Percentiles rank a stretch among this genome's conserved stretches.
Conservation (phyloP, 2,113 vertebrate species). For the Pterophyllum scalare region DNA sequence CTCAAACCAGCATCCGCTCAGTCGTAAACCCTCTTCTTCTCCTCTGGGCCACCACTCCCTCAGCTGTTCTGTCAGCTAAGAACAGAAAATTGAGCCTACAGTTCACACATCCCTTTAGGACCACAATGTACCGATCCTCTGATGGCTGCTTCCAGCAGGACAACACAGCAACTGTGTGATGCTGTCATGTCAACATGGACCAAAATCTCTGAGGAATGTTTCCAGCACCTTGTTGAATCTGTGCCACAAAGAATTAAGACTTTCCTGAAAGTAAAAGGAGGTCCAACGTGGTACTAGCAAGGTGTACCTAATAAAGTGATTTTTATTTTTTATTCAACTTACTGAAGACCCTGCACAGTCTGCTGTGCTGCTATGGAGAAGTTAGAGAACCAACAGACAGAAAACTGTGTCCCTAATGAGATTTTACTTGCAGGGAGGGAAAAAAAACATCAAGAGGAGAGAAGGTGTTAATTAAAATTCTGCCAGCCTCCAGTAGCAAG, state of each 20-base stretch:
- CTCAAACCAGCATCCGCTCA: no score
- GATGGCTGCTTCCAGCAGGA: not conserved
- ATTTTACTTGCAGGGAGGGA: not conserved
- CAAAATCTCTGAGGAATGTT: not conserved
- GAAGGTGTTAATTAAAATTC: conserved; percentile 42
- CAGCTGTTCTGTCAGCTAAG: no score
- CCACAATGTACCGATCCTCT: not conserved
- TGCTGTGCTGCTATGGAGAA: not conserved
- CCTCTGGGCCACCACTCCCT: no score
- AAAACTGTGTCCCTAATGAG: not conserved
- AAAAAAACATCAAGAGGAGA: not conserved
- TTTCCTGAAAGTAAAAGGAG: not conserved
- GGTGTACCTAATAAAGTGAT: not conserved
- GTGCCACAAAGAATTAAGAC: not conserved
- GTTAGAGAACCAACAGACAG: not conserved
- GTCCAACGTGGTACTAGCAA: not conserved
- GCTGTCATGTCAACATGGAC: not conserved
- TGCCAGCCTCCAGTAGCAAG: not conserved
- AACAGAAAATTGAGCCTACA: no score
- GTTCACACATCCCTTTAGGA: not conserved
- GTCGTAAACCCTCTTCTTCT: no score
- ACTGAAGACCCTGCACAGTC: not conserved
- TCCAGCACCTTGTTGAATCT: not conserved
- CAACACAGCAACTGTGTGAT: not conserved
- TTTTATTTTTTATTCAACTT: not conserved